A percentile compares a stretch with the other conserved stretches of the same genome.
These are phyloP conservation scores for Notechis scutatus DNA, from an alignment of 2,113 vertebrate species.

Conservation along the genomic window DNA sequence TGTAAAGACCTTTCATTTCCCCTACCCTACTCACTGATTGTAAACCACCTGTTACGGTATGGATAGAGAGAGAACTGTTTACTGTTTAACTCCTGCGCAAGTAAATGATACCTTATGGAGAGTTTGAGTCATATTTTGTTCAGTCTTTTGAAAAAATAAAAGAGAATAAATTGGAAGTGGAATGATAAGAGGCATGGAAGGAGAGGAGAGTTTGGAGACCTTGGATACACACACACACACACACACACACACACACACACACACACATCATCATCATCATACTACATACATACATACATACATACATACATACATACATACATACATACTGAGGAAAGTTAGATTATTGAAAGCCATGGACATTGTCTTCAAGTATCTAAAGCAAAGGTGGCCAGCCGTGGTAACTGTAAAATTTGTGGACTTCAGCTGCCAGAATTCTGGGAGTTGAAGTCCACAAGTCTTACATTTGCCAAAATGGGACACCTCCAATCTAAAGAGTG, in stretches of 20 bases:
- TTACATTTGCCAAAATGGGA: background rate
- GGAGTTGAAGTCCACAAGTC: no score
- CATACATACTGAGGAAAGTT: no score
- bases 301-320: no score
- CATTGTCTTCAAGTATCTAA: no score
- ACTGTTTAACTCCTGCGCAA: background rate
- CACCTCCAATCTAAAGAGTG: background rate
- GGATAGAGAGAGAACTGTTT: background rate
- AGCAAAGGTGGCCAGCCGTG: background rate
- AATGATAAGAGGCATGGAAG: background rate
- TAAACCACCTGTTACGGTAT: background rate
- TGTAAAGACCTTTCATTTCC: background rate
- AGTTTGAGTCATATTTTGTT: background rate
- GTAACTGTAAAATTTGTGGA: background rate
- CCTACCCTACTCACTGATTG: background rate
- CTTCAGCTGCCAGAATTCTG: background rate
- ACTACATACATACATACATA: no score
- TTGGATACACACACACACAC: background rate
- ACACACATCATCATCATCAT: no score
- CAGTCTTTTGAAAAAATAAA: background rate
- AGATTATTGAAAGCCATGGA: no score
- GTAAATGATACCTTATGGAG: background rate
- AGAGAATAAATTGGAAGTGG: background rate
- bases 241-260: no score
- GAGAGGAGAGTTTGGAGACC: background rate